These are phyloP conservation scores for Delphinapterus leucas DNA, from an alignment of 2,113 vertebrate species.

Conservation along the genomic window DNA sequence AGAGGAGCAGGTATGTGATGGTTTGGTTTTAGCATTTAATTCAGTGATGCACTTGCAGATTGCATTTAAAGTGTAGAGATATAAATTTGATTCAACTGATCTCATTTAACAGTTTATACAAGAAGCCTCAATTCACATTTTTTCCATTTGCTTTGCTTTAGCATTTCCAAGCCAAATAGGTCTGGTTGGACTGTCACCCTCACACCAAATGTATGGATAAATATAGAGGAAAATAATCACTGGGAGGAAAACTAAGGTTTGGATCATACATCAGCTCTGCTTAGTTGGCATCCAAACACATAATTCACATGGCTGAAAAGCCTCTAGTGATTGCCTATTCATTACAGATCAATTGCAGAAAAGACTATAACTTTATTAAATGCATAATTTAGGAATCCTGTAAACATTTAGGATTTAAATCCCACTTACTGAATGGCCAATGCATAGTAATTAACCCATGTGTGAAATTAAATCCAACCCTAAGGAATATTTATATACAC, in stretches of 20 bases:
- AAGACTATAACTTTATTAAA: slow-evolving; percentile 20
- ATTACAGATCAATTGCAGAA: slow-evolving; percentile 40
- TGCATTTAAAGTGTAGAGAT: background rate
- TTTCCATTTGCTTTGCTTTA: slow-evolving; percentile 10
- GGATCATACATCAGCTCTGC: background rate
- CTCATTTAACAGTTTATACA: background rate
- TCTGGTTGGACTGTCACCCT: background rate
- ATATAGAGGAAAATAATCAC: background rate
- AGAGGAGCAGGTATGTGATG: background rate
- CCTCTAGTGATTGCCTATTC: slow-evolving; percentile 9
- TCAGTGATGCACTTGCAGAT: background rate
- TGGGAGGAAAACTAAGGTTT: slow-evolving; percentile 22
- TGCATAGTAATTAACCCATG: slow-evolving; percentile 42
- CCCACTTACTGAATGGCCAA: background rate
- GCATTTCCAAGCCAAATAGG: background rate
- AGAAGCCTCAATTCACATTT: background rate
- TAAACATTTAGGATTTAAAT: slow-evolving; percentile 52
- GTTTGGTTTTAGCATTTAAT: background rate
- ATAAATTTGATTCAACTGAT: background rate
- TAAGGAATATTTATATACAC: slow-evolving; percentile 13
- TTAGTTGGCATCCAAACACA: slow-evolving; percentile 30
- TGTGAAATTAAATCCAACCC: slow-evolving; percentile 47
- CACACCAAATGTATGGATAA: background rate
- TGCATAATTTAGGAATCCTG: slow-evolving; percentile 19
- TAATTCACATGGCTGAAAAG: slow-evolving; percentile 34